These are phyloP conservation scores for Typhlichthys eigenmanni DNA, from an alignment of 2,797 vertebrate species.

Conservation along the genomic window DNA sequence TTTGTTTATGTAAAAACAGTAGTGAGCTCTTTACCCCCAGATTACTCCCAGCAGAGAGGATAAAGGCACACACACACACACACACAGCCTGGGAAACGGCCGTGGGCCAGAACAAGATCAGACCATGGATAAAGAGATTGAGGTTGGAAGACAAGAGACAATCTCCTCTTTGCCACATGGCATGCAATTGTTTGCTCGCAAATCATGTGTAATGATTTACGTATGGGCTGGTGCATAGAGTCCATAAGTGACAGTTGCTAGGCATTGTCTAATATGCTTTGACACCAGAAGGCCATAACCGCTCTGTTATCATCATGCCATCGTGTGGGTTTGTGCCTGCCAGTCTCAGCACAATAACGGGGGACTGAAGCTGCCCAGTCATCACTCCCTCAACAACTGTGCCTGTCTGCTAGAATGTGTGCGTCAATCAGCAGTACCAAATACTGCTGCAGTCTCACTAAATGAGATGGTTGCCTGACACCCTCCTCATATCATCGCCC, in stretches of 20 bases:
- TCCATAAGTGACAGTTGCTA: too few species aligned
- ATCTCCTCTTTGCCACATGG: constrained; percentile 51
- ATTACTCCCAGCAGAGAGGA: constrained; percentile 71
- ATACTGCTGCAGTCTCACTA: constrained; percentile 7
- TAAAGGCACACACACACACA: constrained; percentile 64
- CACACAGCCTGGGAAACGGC: constrained; percentile 64
- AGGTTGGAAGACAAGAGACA: constrained; percentile 61
- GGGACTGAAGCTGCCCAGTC: neutral
- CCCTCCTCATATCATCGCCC: constrained; percentile 41
- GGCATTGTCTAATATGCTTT: too few species aligned
- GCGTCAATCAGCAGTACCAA: neutral
- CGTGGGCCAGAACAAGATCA: constrained; percentile 59
- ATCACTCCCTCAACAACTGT: neutral
- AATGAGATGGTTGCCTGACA: constrained; percentile 9
- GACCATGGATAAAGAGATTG: constrained; percentile 70
- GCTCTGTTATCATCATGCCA: too few species aligned
- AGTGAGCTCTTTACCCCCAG: constrained; percentile 72
- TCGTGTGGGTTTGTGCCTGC: too few species aligned
- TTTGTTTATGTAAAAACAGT: constrained; percentile 79
- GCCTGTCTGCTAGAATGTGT: neutral
- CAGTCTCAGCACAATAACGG: too few species aligned
- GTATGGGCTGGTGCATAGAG: too few species aligned
- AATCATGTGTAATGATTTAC: constrained; percentile 15
- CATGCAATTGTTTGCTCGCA: constrained; percentile 46
- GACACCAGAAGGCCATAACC: too few species aligned